These are phyloP conservation scores for Eupleurogrammus muticus DNA, from an alignment of 2,797 vertebrate genomes.

Conservation along the genomic window DNA sequence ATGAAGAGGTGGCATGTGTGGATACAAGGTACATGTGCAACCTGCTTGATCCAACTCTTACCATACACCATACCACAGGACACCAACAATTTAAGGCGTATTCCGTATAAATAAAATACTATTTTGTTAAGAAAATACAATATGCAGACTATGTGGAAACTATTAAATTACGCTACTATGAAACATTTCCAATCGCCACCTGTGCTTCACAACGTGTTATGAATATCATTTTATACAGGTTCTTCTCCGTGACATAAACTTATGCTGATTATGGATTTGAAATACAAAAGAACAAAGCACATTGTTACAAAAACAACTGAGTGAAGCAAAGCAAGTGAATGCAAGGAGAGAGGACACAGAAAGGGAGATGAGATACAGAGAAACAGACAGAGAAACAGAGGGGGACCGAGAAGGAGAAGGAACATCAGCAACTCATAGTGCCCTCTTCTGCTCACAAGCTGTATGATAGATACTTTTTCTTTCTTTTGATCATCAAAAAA, in stretches of 20 bases:
- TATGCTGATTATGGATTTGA: slow-evolving; percentile 38
- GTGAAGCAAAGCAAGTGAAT: slow-evolving; percentile 40
- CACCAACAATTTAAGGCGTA: not conserved
- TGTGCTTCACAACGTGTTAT: slow-evolving; percentile 22
- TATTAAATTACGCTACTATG: slow-evolving; percentile 10
- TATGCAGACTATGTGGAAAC: not conserved
- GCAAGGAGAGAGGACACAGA: slow-evolving; percentile 37
- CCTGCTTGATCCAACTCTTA: not conserved
- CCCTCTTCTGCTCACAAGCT: slow-evolving; percentile 85
- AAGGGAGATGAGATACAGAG: slow-evolving; percentile 37
- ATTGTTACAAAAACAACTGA: slow-evolving; percentile 46
- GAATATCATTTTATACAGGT: slow-evolving; percentile 9
- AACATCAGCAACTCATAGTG: slow-evolving; percentile 80
- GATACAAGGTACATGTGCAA: slow-evolving; percentile 2
- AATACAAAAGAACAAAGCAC: slow-evolving; percentile 30
- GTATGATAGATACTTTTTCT: slow-evolving; percentile 59
- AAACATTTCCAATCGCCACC: slow-evolving; percentile 39
- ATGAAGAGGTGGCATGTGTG: not conserved
- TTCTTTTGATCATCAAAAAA: slow-evolving; percentile 55
- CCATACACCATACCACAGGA: not conserved
- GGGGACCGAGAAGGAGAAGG: slow-evolving; percentile 39
- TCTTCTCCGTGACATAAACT: slow-evolving; percentile 13
- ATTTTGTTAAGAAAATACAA: not conserved
- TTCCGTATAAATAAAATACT: not conserved
- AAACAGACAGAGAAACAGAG: slow-evolving; percentile 34